These are phyloP conservation scores for Notothenia coriiceps DNA, from an alignment of 2,113 vertebrate genomes.

Conservation along the genomic window DNA sequence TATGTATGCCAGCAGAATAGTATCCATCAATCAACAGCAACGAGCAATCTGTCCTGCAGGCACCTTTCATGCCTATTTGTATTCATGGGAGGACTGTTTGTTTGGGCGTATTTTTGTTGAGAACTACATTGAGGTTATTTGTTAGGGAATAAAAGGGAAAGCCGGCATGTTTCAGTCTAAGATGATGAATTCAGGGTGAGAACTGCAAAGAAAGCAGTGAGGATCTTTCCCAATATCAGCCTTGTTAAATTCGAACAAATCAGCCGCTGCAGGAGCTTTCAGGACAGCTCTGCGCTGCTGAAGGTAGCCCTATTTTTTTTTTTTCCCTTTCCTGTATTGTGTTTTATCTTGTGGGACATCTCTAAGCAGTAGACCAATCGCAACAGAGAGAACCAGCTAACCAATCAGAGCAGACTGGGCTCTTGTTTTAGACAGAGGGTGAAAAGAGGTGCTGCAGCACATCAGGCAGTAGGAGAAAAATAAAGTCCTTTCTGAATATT, in stretches of 20 bases:
- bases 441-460: too few relatives aligned
- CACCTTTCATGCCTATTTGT: conserved; percentile 30
- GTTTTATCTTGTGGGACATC: too few relatives aligned
- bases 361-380: too few relatives aligned
- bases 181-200: conserved; percentile 45
- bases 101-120: background rate
- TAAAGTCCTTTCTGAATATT: too few relatives aligned
- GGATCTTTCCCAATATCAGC: conserved; percentile 6
- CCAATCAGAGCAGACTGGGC: too few relatives aligned
- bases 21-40: conserved; percentile 36
- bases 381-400: too few relatives aligned
- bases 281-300: conserved; percentile 18
- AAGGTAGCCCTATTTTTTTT: conserved; percentile 6
- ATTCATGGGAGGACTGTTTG: conserved; percentile 13
- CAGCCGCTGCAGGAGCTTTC: conserved; percentile 7
- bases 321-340: too few relatives aligned
- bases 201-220: conserved; percentile 25
- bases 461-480: too few relatives aligned
- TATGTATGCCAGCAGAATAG: background rate
- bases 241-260: conserved; percentile 35
- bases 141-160: conserved; percentile 1
- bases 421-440: too few relatives aligned
- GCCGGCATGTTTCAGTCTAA: conserved; percentile 3
- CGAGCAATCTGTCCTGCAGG: conserved; percentile 5
- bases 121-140: conserved; percentile 11